Conservation (phyloP, 2,113 vertebrate species). For the Phalacrocorax aristotelis region DNA sequence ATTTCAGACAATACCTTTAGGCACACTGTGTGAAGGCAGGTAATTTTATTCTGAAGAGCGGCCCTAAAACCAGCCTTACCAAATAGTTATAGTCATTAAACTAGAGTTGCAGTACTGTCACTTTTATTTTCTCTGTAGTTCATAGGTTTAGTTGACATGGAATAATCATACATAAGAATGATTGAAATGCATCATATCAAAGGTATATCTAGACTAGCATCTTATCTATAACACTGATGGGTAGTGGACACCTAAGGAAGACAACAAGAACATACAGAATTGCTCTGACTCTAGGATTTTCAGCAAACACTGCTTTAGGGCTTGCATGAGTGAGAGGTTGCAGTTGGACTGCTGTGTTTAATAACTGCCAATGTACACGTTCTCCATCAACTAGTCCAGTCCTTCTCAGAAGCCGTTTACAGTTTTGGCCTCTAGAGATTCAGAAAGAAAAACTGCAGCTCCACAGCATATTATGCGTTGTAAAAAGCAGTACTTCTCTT, state of each 20-base stretch:
- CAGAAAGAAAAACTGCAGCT: background rate
- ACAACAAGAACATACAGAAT: background rate
- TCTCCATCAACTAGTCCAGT: background rate
- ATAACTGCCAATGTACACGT: background rate
- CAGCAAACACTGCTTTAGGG: background rate
- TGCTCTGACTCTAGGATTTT: background rate
- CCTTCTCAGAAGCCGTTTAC: background rate
- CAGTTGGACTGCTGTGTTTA: background rate
- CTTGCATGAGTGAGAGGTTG: background rate
- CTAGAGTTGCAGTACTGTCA: background rate
- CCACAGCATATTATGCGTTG: background rate
- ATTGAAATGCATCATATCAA: background rate
- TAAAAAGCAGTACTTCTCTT: background rate
- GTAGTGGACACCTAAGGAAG: background rate
- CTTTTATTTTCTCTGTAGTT: background rate
- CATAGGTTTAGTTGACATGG: background rate
- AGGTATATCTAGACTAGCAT: background rate
- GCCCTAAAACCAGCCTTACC: background rate
- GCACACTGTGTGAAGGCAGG: background rate
- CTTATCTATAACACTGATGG: background rate
- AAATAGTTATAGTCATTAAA: background rate
- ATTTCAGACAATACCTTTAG: background rate
- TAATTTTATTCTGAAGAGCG: background rate
- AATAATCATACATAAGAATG: background rate
- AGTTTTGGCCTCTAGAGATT: background rate